A percentile compares a stretch with the other conserved stretches of the same genome.
Conservation (phyloP, 92 coral and sea anemone genomes). For the Epizoanthus illoricatus region DNA sequence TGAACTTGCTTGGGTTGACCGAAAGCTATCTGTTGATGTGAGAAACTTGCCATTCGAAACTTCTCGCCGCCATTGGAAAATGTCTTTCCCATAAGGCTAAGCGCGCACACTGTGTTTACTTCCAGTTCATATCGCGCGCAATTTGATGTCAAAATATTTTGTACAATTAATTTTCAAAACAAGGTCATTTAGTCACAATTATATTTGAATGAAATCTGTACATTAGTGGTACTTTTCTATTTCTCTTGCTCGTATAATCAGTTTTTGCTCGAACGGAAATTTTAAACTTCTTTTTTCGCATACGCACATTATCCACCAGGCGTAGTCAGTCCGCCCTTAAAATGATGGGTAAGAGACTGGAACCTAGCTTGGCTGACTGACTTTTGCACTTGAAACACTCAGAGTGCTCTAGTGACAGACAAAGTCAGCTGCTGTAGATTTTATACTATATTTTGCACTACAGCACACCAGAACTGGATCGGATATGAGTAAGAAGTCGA, state of each 20-base stretch:
- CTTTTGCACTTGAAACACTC: neutral
- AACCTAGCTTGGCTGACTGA: neutral
- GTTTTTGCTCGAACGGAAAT: no score
- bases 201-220: no score
- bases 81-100: constrained; percentile 59
- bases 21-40: constrained; percentile 48
- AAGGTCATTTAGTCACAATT: no score
- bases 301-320: no score
- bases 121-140: neutral
- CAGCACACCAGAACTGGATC: neutral
- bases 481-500: constrained; percentile 24
- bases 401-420: neutral
- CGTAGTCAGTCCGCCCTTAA: neutral
- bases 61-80: constrained; percentile 62
- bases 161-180: no score
- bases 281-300: no score
- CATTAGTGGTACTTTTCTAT: no score
- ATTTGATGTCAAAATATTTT: no score
- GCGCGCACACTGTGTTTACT: constrained; percentile 52
- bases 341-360: constrained; percentile 10
- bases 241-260: no score
- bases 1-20: constrained; percentile 32
- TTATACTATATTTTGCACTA: neutral
- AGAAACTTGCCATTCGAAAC: constrained; percentile 59
- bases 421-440: neutral